Evolutionary conservation across 2,888 invertebrate genomes (phyloP), one percentile per base, ranked within the genome.

Genomic region (Phorcus lineatus): DNA sequence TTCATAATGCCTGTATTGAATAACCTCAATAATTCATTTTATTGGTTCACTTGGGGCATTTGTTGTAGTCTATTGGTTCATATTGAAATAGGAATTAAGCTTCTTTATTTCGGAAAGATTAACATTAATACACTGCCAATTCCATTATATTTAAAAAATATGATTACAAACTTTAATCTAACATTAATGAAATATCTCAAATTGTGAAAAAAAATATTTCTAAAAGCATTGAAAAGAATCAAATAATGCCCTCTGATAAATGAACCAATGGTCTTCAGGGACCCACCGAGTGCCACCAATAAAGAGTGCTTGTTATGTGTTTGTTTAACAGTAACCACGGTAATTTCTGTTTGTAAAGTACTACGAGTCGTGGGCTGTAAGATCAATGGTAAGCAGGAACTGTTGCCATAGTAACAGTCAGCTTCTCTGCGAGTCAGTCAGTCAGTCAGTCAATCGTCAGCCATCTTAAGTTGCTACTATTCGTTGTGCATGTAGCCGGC

Each of bases 331-430:
- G 55, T 53, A 54, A 53, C 55, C 53, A 36, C 52, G 75, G 53
- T 75, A 70, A 70, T 36, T 66, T 74, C 31, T 17, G 76, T 80
- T 81, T 83, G 79, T 36, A 57, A 86, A 89, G 88, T 88, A 88
- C 82, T 88, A 88, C 82, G 83, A 83, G n/a, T 75, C 84, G 22
- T 85, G 87, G 86, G 83, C 82, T 36, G 83, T 84, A 81, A 82
- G 87, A 81, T 85, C 88, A 22, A 84, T 85, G 86, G 87, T 89
- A 88, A 83, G 88, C 78, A 22, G 22, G 47, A 19, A 40, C 19
- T 13, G 40, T 17, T 19, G 19, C 24, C 67, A 24, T 1, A 17
- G 36, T 40, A 31, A 28, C 31, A 40, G 52, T 13, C 24, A 24
- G 52, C 13, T 52, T 52, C 19, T 53, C 52, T 24, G 19, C 19